phyloP scores from a whole-genome alignment of 2,113 vertebrate species.

The Falco punctatus region DNA sequence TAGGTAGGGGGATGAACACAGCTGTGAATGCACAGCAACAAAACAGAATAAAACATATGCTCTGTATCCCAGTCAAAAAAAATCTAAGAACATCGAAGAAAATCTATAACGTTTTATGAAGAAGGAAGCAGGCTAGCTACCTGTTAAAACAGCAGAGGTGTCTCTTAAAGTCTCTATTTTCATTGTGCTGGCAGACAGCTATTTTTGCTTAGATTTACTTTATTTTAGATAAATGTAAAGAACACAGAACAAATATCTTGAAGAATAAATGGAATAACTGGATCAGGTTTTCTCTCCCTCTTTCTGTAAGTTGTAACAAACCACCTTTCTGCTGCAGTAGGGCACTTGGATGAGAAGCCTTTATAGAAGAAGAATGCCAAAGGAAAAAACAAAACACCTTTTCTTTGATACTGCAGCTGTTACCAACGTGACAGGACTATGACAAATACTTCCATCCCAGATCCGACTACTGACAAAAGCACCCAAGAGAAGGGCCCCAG shows the following conservation, averaged over 20 bases:
- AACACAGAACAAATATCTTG: neutral
- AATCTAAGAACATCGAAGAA: neutral
- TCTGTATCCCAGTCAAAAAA: neutral
- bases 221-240: neutral
- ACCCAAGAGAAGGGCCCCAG: neutral
- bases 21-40: neutral
- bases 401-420: neutral
- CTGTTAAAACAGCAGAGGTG: neutral
- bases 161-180: neutral
- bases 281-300: neutral
- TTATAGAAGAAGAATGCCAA: neutral
- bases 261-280: neutral
- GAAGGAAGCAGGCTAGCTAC: neutral
- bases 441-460: neutral
- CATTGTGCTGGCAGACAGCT: neutral
- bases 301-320: neutral
- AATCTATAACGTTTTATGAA: neutral
- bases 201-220: neutral
- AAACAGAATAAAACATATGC: neutral
- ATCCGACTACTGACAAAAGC: neutral
- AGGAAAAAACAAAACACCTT: rapidly evolving
- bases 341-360: neutral
- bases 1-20: neutral
- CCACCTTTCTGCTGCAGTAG: neutral
- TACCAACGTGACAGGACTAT: neutral